Evolutionary conservation across 2,113 vertebrate genomes (phyloP), one percentile per base, ranked within the genome.

Genomic region (Oxyura jamaicensis): DNA sequence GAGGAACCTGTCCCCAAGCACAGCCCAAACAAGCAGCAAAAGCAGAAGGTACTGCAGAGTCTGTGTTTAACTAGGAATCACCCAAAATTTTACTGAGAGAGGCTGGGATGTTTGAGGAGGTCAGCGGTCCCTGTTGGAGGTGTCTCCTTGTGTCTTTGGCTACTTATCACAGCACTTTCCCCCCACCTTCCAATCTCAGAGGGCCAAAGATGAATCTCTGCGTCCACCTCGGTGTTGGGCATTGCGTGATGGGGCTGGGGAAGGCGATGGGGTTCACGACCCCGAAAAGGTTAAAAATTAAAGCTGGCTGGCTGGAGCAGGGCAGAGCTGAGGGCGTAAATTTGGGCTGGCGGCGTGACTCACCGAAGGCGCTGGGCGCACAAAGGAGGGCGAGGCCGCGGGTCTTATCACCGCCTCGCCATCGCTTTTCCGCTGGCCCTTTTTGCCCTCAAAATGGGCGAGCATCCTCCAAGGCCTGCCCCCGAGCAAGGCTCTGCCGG

Each of bases 251-350:
- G 5, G 42, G 55, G 15, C 15, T 26, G 19, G 11, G 13, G 8
- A 18, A 62, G 4, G 3, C 33, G 35, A 60, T 0, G 0, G 36
- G 58, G 28, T 11, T 88, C 17, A 0, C 0, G 0, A 78, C 16
- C 46, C 41, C 1, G 0, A 26, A 75, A 63, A 84, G 12, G 33
- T 90, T 87, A 52, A 78, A 73, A 60, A 44, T 6, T 6, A 4
- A 55, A 86, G 15, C 65, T 5, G 0, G 0, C 22, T 63, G 72
- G 5, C 46, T 56, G 80, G 52, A 50, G 17, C 10, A 13, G 25
- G 18, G 48, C 26, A 39, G 68, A 25, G 48, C 68, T 21, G 48
- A 92, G 60, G 35, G 33, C 0, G 0, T 82, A 76, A 62, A 72
- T 96, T 87, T 85, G 89, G 66, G 42, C 71, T 76, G 86, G 41